A percentile compares a stretch with the other conserved stretches of the same genome.
These are phyloP conservation scores for Hippocampus guttulatus DNA, from an alignment of 2,113 vertebrate species.

Conservation along the genomic window DNA sequence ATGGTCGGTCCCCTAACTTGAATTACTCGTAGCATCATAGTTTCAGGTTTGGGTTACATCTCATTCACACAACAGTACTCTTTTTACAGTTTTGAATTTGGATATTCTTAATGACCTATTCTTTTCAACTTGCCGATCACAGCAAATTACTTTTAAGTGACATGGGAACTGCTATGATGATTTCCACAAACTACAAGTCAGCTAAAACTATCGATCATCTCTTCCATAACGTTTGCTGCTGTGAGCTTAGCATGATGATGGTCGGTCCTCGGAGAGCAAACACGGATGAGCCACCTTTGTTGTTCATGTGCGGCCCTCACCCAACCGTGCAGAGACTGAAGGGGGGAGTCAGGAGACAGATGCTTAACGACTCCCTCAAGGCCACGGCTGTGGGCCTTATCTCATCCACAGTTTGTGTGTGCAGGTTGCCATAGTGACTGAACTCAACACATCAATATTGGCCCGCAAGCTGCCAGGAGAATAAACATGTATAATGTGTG, in stretches of 20 bases:
- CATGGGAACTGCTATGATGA: not conserved
- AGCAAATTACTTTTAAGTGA: not conserved
- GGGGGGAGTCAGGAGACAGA: slow-evolving; percentile 70
- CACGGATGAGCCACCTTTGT: slow-evolving; percentile 62
- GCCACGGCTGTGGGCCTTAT: slow-evolving; percentile 69
- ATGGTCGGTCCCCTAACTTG: no score
- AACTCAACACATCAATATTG: slow-evolving; percentile 64
- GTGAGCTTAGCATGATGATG: slow-evolving; percentile 58
- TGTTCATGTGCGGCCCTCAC: slow-evolving; percentile 61
- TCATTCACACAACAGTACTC: no score
- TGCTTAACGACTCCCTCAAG: slow-evolving; percentile 76
- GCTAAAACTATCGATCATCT: slow-evolving; percentile 4
- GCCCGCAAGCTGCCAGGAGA: slow-evolving; percentile 49
- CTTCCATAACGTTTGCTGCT: slow-evolving; percentile 50
- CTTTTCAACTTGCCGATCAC: not conserved
- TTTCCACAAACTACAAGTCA: not conserved
- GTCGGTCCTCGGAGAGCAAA: slow-evolving; percentile 56
- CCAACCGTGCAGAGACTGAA: slow-evolving; percentile 53
- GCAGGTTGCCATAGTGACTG: slow-evolving; percentile 74
- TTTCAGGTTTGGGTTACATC: no score
- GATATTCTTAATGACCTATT: not conserved
- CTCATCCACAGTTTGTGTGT: slow-evolving; percentile 73
- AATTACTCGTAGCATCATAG: no score
- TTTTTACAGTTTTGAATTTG: no score
- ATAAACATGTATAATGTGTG: slow-evolving; percentile 28